Evolutionary conservation across 2,888 invertebrate species (phyloP), one percentile per base, ranked within the genome.

Genomic region (Cryptosula pallasiana): DNA sequence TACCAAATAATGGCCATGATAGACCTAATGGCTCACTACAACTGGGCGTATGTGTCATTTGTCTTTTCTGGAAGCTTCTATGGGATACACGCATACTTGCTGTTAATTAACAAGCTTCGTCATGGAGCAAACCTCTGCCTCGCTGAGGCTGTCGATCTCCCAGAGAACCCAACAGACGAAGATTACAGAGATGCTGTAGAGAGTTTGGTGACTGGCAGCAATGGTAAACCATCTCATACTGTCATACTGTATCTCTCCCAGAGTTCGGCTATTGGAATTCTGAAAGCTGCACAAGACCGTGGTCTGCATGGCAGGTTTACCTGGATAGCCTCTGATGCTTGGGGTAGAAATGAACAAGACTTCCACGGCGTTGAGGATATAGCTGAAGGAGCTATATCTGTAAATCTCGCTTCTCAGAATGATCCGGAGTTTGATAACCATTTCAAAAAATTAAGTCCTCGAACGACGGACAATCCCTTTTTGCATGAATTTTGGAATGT

Each of bases 11-110:
- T 70, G 23, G 76, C 75, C 1, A 76, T 78, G 2, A 72, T 75
- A 9, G 74, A 75, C 55, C 69, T 78, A 23, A 35, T 78, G 71
- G 25, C 58, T 32, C 57, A 72, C 25, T 76, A 76, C 71, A 71
- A 74, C 29, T 78, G 78, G 78, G 75, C 76, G n/a, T 78, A 76
- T 72, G 72, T 78, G 20, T 76, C 76, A 0, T 74, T 78, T 0
- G 25, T 78, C 20, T 77, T 76, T 72, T 58, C 75, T 1, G 74
- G 76, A 54, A 76, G 75, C 2, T 75, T 72, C 27, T 78, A 78
- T 71, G 78, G 77, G 27, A 29, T 73, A 20, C 71, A 72, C 25
- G 76, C 73, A 1, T 75, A 72, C 69, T 72, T 73, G 35, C 23
- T 73, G 20, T 35, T 69, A 27, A 55, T 63, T 54, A 72, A 45